Conservation (phyloP, 2,888 invertebrate genomes). For the Caenorhabditis doughertyi region DNA sequence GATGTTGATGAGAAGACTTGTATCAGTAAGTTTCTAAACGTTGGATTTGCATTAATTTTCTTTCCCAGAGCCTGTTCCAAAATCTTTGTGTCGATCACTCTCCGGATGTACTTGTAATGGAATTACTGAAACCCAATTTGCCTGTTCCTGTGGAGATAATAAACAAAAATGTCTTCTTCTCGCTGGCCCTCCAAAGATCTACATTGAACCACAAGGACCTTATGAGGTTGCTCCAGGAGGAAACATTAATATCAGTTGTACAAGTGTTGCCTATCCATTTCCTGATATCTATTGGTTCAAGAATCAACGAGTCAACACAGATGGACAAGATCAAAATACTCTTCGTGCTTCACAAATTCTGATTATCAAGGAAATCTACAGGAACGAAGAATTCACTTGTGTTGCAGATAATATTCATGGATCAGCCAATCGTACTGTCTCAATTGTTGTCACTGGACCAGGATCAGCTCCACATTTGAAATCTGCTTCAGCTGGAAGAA, state of each 20-base stretch:
- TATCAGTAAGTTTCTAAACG: constrained; percentile 71
- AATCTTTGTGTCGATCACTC: constrained; percentile 79
- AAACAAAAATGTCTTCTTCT: constrained; percentile 79
- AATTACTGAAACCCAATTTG: constrained; percentile 78
- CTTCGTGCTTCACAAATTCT: constrained; percentile 73
- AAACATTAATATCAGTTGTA: constrained; percentile 81
- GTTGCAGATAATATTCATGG: constrained; percentile 79
- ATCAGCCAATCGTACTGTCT: constrained; percentile 73
- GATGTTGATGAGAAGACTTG: constrained; percentile 79
- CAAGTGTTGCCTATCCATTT: constrained; percentile 81
- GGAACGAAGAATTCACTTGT: constrained; percentile 80
- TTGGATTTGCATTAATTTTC: neutral
- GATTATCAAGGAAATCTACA: constrained; percentile 80
- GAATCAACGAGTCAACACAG: constrained; percentile 52
- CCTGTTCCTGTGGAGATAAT: constrained; percentile 79
- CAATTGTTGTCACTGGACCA: constrained; percentile 78
- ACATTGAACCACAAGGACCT: constrained; percentile 80
- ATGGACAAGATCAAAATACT: constrained; percentile 18
- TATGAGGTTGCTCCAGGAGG: constrained; percentile 81
- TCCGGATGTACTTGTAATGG: constrained; percentile 79
- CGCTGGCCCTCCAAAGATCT: constrained; percentile 80
- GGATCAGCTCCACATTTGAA: constrained; percentile 79
- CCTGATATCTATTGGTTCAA: constrained; percentile 81
- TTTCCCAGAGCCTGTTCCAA: constrained; percentile 80
- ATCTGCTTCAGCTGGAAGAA: constrained; percentile 74